Conservation (phyloP, 2,113 vertebrate species). For the Marmota flaviventris region DNA sequence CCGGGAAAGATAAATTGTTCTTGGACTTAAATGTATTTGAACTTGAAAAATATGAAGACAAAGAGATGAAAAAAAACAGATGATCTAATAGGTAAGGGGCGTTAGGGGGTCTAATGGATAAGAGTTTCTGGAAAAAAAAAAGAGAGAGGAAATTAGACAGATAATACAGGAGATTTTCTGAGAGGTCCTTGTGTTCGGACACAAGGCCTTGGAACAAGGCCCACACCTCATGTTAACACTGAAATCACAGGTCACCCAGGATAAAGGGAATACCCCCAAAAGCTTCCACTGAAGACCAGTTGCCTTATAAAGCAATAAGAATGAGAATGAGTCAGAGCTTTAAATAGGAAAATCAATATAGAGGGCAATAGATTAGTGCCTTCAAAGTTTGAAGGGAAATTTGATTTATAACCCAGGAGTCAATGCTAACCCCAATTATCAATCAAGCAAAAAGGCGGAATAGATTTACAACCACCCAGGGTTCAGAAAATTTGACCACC, state of each 20-base stretch:
- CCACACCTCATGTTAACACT: not conserved
- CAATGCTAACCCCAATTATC: not conserved
- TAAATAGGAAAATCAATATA: not conserved
- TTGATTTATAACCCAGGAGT: conserved; percentile 24
- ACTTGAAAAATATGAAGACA: conserved; percentile 68
- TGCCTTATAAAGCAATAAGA: not conserved
- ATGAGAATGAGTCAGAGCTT: not conserved
- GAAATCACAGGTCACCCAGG: not conserved
- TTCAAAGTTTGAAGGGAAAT: conserved; percentile 5
- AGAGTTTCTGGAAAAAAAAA: not conserved
- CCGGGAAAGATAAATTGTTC: conserved; percentile 57
- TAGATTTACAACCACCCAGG: not conserved
- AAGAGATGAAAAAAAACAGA: not conserved
- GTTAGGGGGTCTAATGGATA: not conserved
- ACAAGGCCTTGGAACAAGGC: not conserved
- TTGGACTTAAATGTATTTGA: conserved; percentile 69
- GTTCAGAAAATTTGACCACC: not conserved
- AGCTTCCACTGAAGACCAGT: not conserved
- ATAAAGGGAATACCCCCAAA: not conserved
- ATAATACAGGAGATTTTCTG: not conserved
- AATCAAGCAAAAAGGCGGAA: not conserved
- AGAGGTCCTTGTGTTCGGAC: not conserved
- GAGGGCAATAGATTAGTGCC: not conserved
- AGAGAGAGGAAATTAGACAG: not conserved
- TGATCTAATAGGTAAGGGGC: not conserved